Conservation (phyloP, 2,797 vertebrate species). For the Pangasius sanitwongsei region DNA sequence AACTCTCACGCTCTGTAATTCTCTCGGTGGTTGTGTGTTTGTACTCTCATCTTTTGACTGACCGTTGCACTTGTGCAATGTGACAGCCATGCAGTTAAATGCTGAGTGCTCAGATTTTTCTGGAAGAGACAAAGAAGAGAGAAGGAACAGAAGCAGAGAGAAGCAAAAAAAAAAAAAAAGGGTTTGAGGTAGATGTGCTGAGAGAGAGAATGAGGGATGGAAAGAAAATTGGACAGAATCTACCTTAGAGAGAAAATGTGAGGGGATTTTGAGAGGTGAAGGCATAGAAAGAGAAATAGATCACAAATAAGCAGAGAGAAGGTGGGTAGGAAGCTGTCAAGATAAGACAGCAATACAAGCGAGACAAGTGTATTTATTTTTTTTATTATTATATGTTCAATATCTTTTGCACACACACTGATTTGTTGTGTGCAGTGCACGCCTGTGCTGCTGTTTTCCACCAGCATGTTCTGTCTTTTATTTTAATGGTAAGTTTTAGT, state of each 20-base stretch:
- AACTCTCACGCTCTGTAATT: conserved; percentile 18
- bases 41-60: conserved; percentile 23
- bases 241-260: conserved; percentile 27
- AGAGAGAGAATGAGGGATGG: neutral
- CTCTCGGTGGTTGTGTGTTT: conserved; percentile 32
- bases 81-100: conserved; percentile 42
- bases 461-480: neutral
- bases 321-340: neutral
- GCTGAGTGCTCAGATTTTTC: conserved; percentile 35
- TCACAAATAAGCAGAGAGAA: conserved; percentile 1
- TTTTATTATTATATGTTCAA: neutral
- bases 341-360: neutral
- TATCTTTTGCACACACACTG: neutral
- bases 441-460: neutral
- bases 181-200: neutral
- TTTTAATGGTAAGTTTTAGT: neutral
- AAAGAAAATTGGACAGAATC: conserved; percentile 4
- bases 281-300: neutral
- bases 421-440: neutral
- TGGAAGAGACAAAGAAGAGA: neutral
- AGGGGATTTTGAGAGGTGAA: conserved; percentile 14
- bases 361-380: neutral
- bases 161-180: neutral
- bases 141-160: neutral
- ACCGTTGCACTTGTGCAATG: conserved; percentile 23